Base-by-base conservation (phyloP, 1,140 invertebrate species). In the Coelopa frigida region DNA sequence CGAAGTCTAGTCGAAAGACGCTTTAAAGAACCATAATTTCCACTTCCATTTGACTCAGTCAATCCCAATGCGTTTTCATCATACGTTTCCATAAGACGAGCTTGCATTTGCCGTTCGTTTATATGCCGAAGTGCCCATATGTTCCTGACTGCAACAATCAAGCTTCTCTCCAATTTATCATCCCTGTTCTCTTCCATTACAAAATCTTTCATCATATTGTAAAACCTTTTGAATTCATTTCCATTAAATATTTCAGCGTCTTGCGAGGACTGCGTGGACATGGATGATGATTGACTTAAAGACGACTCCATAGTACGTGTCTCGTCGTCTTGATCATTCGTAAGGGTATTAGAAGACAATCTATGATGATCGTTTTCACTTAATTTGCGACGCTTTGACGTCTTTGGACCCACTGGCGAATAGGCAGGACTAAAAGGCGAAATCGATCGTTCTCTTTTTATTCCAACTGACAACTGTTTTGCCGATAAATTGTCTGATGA, bases 341-440 rank as follows among this genome's bases (percentile, higher is more conserved):
- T n/a, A n/a, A n/a, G n/a, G n/a, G n/a, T n/a, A n/a, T n/a, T n/a
- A n/a, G n/a, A n/a, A n/a, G n/a, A n/a, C n/a, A n/a, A n/a, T n/a
- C n/a, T 1, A 24, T 24, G 4, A n/a, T 41, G 11, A 37, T 17
- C 4, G 35, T 22, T 39, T 17, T 31, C 41, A 22, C 40, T 48
- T 36, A 49, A 15, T 44, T 49, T 49, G 18, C 48, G 18, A 11
- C 29, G 17, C 23, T 49, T 49, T 2, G 26, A 18, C 5, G 33
- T 22, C 12, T 33, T 14, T 18, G 32, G 12, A 27, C 61, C 62
- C 0, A 66, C 46, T 0, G 62, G 62, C 1, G 62, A 66, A 14
- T 52, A 66, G 3, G 62, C 58, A 2, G 62, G 62, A 44, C 62
- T 63, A 7, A 51, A 49, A 0, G 62, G 62, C 7, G 62, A 55